Evolutionary conservation across 2,797 vertebrate species (phyloP), one percentile per base, ranked within the genome.

Genomic region (Florisuga fusca): DNA sequence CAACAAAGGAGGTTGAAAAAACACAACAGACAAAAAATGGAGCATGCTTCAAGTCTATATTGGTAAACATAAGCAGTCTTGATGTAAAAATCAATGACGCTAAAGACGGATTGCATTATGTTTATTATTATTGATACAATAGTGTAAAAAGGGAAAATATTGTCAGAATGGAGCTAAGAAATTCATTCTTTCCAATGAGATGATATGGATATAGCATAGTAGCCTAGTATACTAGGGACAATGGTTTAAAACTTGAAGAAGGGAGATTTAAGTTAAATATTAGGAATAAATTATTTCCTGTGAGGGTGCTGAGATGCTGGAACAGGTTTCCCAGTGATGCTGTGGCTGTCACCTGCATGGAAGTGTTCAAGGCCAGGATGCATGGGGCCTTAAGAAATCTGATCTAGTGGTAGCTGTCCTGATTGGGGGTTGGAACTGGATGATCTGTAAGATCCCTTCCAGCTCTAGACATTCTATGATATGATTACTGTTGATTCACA

Each of bases 11-110:
- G 15, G 27, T 29, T 63, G 31, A 77, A 33, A 53, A 48, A 76
- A 62, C 2, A 45, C 38, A 33, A 84, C 1, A 41, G 0, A 38
- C 15, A 41, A 48, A 43, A 38, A 57, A 7, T 2, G 1, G 8
- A 43, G 18, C 22, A 22, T 8, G 22, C 64, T 88, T 87, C 25
- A 15, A 87, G 14, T 29, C n/a, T 64, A 1, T 83, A 86, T 91
- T 34, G 16, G 17, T 51, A 58, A 58, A 66, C 15, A 5, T 54
- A 19, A 27, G 21, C 7, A 58, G 12, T 16, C 33, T 53, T 48
- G 36, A 66, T 36, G 13, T 34, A 66, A 69, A 72, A 93, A 63
- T 19, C 34, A 36, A 6, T 20, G 3, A 43, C 20, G 7, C 3
- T 54, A 17, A 48, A 50, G 19, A 72, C 55, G 15, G 46, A 12